Conservation (phyloP, 2,797 vertebrate genomes). For the Sebastes matsubarae region DNA sequence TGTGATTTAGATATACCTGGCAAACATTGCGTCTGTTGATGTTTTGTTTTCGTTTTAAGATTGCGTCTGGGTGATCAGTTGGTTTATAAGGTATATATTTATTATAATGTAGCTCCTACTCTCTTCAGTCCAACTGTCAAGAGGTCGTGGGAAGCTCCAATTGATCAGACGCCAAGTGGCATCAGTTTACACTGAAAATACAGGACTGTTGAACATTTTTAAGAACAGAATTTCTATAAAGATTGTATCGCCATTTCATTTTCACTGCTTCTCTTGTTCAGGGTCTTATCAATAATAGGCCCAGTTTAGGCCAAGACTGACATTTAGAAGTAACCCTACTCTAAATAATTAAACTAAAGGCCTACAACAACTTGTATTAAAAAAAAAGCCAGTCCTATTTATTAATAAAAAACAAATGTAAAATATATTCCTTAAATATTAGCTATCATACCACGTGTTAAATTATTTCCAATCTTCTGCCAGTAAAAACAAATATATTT, state of each 20-base stretch:
- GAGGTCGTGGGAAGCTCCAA: neutral
- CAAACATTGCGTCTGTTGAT: neutral
- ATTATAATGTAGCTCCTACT: constrained; percentile 25
- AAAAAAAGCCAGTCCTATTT: neutral
- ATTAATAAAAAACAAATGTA: constrained; percentile 7
- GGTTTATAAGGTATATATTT: constrained; percentile 12
- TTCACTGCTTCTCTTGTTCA: constrained; percentile 11
- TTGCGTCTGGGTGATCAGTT: constrained; percentile 13
- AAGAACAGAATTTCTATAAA: neutral
- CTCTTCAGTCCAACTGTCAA: constrained; percentile 8
- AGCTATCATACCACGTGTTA: neutral
- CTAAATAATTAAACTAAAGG: neutral
- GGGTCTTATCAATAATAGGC: neutral
- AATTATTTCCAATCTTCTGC: neutral
- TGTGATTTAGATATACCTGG: constrained; percentile 30
- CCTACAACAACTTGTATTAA: neutral
- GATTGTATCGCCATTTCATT: neutral
- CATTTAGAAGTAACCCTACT: constrained; percentile 13
- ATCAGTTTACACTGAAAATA: constrained; percentile 7
- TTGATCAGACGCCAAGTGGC: constrained; percentile 10
- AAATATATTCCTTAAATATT: neutral
- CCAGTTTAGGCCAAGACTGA: neutral
- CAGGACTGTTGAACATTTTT: neutral
- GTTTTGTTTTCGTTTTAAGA: neutral
- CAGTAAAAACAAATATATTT: neutral